Conservation (phyloP, 2,888 invertebrate species). For the Ypsolopha sequella region DNA sequence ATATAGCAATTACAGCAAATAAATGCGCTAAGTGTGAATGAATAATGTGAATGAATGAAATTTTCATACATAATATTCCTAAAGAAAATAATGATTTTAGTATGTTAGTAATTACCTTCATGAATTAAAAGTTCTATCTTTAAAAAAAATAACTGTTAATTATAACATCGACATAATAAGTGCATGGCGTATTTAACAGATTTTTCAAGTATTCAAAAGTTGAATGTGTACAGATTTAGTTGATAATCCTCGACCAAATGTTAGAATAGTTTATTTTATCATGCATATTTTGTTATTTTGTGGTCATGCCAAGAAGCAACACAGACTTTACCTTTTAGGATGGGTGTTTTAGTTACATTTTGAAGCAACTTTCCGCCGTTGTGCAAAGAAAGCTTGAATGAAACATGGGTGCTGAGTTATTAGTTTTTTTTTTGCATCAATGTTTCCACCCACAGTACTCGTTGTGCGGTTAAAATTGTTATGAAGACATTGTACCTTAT, state of each 20-base stretch:
- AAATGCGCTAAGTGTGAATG: slow-evolving; percentile 1
- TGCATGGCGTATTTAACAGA: background rate
- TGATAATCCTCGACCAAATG: slow-evolving; percentile 1
- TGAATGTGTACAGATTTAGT: background rate
- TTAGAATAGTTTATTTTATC: slow-evolving; percentile 22
- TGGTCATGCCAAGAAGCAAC: slow-evolving; percentile 62
- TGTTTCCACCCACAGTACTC: background rate
- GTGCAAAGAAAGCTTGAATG: slow-evolving; percentile 41
- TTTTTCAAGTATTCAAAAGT: background rate
- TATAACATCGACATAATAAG: background rate
- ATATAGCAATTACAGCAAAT: background rate
- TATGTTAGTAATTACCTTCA: background rate
- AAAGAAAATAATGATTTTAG: background rate
- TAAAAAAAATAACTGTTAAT: no score
- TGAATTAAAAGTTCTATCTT: no score
- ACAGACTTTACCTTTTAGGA: slow-evolving; percentile 61
- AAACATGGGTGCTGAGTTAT: background rate
- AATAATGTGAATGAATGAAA: background rate
- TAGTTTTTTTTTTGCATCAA: background rate
- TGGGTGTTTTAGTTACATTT: slow-evolving; percentile 45
- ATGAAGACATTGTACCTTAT: background rate
- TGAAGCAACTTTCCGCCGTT: slow-evolving; percentile 56
- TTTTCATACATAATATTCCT: background rate
- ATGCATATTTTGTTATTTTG: slow-evolving; percentile 18
- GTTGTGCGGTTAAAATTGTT: background rate